Conservation (phyloP, 1,140 invertebrate genomes). For the Drosophila arizonae region DNA sequence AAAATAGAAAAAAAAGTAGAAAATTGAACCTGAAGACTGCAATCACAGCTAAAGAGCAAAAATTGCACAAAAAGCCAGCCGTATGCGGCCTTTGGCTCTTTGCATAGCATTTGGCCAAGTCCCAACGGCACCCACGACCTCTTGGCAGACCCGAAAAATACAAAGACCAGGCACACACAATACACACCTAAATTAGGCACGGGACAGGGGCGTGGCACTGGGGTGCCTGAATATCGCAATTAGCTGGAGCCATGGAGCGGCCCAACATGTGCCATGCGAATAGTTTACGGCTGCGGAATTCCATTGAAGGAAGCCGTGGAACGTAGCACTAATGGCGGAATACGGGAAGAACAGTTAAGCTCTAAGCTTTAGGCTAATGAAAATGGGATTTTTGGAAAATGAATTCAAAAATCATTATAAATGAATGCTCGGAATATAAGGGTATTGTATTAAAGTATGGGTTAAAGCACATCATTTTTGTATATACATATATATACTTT, state of each 20-base stretch:
- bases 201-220: too few relatives aligned
- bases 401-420: too few relatives aligned
- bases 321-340: background rate
- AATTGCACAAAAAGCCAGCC: conserved; percentile 5
- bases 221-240: conserved; percentile 14
- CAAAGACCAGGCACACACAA: background rate
- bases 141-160: background rate
- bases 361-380: too few relatives aligned
- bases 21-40: conserved; percentile 24
- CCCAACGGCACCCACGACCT: conserved; percentile 2
- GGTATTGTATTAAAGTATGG: too few relatives aligned
- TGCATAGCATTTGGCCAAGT: conserved; percentile 5
- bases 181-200: background rate
- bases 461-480: too few relatives aligned
- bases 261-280: conserved; percentile 36
- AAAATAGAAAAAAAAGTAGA: too few relatives aligned
- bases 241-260: background rate
- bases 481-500: too few relatives aligned
- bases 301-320: conserved; percentile 21
- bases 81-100: background rate
- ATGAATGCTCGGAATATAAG: too few relatives aligned
- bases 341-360: too few relatives aligned
- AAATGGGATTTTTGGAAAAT: too few relatives aligned
- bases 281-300: conserved; percentile 60
- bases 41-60: conserved; percentile 28